Base-by-base conservation (phyloP, 2,888 invertebrate genomes). In the Sarcophaga subvicina region DNA sequence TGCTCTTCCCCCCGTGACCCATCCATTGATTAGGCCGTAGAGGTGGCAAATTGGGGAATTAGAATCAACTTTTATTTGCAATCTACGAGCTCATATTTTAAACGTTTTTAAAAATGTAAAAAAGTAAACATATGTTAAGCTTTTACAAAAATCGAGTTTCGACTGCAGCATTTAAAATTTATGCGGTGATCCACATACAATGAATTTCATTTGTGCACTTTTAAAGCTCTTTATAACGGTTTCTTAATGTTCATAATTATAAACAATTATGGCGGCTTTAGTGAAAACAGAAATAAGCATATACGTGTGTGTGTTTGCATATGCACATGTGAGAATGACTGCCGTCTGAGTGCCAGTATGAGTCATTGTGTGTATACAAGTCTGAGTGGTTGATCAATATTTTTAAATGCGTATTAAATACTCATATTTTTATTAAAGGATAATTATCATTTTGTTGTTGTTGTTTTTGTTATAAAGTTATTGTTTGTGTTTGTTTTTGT, bases 351-450 rank as follows among this genome's bases (percentile, higher is more conserved):
- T 49, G 27, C 37, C 37, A 37, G 37, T 6, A 37, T 37, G 37
- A 54, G 12, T 17, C 54, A 54, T 1, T 67, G 45, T 59, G 76
- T 59, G n/a, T n/a, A 11, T 12, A 67, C 67, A 69, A 14, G 5
- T 54, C 12, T 54, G 54, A 14, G 54, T 54, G 54, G 67, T 17
- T 27, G 66, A 45, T 78, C 59, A 73, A 45, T 4, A 45, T 37
- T 12, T 25, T 25, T 59, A 37, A 75, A 67, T 79, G 75, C 73
- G 73, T 77, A 70, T 70, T 63, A 66, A 79, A 37, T n/a, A 27
- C 17, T 8, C 54, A 47, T 47, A 47, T 47, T 47, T 73, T 73
- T 79, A 45, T 64, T 3, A 22, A 37, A 27, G 14, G 14, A 49
- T 49, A 49, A 49, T 49, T 14, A 60, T 67, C 11, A 49, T 22